These are phyloP conservation scores for Styela clava DNA, from an alignment of 23 tunicate genomes.

Conservation along the genomic window DNA sequence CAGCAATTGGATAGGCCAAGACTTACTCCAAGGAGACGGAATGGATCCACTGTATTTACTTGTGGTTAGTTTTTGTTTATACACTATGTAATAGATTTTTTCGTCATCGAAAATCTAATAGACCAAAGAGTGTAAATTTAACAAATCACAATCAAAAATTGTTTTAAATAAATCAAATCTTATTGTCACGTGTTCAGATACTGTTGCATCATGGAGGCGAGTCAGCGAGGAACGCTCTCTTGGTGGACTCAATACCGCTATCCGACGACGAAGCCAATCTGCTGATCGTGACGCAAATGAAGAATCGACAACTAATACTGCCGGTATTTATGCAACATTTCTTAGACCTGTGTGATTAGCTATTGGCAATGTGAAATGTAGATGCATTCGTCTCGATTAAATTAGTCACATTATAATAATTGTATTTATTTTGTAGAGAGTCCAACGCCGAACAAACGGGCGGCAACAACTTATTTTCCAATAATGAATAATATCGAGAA, in stretches of 20 bases:
- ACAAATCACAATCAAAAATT: no score
- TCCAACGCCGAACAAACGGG: conserved; percentile 1
- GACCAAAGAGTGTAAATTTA: no score
- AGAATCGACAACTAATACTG: not conserved
- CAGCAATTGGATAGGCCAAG: conserved; percentile 5
- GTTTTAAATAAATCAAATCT: no score
- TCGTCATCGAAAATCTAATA: no score
- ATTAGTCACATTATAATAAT: no score
- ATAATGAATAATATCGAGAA: not conserved
- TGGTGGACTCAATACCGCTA: conserved; percentile 52
- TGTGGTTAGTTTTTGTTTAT: conserved; percentile 18
- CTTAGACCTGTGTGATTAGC: no score
- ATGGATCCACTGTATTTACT: not conserved
- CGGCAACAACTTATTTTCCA: conserved; percentile 7
- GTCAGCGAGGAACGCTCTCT: conserved; percentile 27
- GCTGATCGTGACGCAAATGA: conserved; percentile 15
- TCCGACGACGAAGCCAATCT: conserved; percentile 60
- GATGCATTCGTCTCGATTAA: no score
- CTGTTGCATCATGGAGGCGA: conserved; percentile 1
- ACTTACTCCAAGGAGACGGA: conserved; percentile 17
- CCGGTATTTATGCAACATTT: no score
- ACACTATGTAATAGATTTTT: no score
- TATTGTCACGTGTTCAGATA: no score
- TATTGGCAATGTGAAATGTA: no score
- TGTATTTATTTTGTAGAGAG: not conserved